These are phyloP conservation scores for Athalia rosae DNA, from an alignment of 2,888 invertebrate species.

Conservation along the genomic window DNA sequence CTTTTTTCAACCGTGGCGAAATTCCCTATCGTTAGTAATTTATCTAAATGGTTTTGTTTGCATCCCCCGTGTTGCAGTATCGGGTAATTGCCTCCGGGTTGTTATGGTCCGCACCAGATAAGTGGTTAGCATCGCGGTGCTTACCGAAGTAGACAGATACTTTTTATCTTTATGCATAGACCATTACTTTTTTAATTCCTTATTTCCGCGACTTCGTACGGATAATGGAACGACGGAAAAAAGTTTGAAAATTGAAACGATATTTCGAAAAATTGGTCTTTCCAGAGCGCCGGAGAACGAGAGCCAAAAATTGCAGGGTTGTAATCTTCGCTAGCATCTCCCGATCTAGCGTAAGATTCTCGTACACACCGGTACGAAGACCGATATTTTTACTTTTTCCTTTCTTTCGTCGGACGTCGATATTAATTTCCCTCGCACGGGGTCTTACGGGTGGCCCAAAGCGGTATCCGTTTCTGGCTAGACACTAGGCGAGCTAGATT, in stretches of 20 bases:
- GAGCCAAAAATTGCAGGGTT: too few relatives aligned
- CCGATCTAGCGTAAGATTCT: too few relatives aligned
- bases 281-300: too few relatives aligned
- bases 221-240: too few relatives aligned
- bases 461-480: constrained; percentile 1
- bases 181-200: constrained; percentile 31
- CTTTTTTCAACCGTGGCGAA: background rate
- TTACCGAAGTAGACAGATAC: background rate
- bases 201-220: background rate
- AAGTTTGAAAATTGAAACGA: too few relatives aligned
- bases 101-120: background rate
- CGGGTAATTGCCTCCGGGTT: constrained; percentile 54
- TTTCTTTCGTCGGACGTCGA: background rate
- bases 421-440: background rate
- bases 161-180: too few relatives aligned
- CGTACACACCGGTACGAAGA: background rate
- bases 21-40: constrained; percentile 54
- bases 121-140: too few relatives aligned
- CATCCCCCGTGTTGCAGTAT: constrained; percentile 52
- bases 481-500: too few relatives aligned
- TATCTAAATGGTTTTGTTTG: constrained; percentile 60
- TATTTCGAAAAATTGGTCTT: too few relatives aligned
- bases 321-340: too few relatives aligned
- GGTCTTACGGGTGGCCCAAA: constrained; percentile 25
- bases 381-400: background rate